phyloP scores from a whole-genome alignment of 1,140 invertebrate species.

The Sarcophaga peregrina region DNA sequence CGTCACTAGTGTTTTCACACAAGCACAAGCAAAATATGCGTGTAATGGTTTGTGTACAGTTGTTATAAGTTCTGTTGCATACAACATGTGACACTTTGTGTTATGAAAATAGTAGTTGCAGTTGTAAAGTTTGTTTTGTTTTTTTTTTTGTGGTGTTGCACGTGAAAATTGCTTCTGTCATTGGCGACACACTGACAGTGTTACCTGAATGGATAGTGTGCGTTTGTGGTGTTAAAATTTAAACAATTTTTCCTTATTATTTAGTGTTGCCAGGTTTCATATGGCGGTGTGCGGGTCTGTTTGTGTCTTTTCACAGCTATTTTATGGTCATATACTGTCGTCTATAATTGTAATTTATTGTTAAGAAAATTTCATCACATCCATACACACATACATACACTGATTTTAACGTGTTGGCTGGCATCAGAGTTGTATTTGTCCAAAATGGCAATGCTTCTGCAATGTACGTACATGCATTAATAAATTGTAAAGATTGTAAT shows the following conservation, averaged over 20 bases:
- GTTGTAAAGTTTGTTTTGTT: background rate
- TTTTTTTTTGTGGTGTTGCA: constrained; percentile 6
- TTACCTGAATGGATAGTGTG: background rate
- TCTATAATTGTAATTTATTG: constrained; percentile 4
- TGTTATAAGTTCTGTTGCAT: background rate
- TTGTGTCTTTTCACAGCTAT: background rate
- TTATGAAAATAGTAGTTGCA: background rate
- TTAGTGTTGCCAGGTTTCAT: background rate
- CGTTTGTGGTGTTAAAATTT: background rate
- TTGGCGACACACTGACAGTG: background rate
- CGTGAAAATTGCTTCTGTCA: constrained; percentile 24
- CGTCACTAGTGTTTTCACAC: background rate
- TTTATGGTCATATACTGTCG: constrained; percentile 2
- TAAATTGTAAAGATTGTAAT: too few species aligned
- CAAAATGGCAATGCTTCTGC: too few species aligned
- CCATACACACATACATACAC: too few species aligned
- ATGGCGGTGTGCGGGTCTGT: background rate
- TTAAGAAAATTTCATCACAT: background rate
- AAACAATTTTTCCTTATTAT: background rate
- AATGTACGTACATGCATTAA: too few species aligned
- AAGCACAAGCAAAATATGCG: background rate
- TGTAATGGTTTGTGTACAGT: background rate
- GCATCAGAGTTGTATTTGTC: too few species aligned
- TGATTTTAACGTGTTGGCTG: too few species aligned
- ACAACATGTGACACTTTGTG: constrained; percentile 9